A percentile compares a stretch with the other conserved stretches of the same genome.
Evolutionary conservation across 2,113 vertebrate genomes (phyloP).

Genomic region (Nerophis lumbriciformis): DNA sequence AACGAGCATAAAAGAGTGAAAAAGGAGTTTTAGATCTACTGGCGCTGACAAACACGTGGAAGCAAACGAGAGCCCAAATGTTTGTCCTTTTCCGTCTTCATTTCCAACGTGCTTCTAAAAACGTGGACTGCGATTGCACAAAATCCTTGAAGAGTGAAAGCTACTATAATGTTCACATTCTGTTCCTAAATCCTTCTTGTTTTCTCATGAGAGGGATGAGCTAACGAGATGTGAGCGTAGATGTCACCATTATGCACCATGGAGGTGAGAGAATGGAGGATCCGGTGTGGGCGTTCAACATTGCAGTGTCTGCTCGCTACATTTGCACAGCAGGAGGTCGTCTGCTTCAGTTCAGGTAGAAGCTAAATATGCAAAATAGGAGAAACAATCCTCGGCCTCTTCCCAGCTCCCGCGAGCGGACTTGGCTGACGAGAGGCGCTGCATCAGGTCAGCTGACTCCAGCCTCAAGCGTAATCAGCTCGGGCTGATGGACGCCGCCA

Average conservation of each 20-base stretch:
- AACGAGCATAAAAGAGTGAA: too few relatives aligned
- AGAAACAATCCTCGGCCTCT: slow-evolving; percentile 34
- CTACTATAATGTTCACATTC: too few relatives aligned
- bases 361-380: slow-evolving; percentile 16
- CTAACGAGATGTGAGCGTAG: too few relatives aligned
- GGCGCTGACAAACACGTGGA: too few relatives aligned
- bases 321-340: slow-evolving; percentile 25
- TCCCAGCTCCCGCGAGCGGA: slow-evolving; percentile 43
- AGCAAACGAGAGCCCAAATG: too few relatives aligned
- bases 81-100: too few relatives aligned
- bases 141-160: too few relatives aligned
- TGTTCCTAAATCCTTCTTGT: too few relatives aligned
- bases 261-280: slow-evolving; percentile 49
- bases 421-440: slow-evolving; percentile 68
- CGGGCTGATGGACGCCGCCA: slow-evolving; percentile 61
- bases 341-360: slow-evolving; percentile 32
- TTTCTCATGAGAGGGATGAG: too few relatives aligned
- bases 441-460: slow-evolving; percentile 67
- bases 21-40: too few relatives aligned
- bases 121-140: too few relatives aligned
- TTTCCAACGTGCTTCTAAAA: too few relatives aligned
- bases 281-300: slow-evolving; percentile 31
- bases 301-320: slow-evolving; percentile 22
- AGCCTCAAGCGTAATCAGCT: slow-evolving; percentile 66
- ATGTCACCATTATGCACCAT: slow-evolving; percentile 29